Evolutionary conservation across 1,140 invertebrate genomes (phyloP), one percentile per base, ranked within the genome.

Genomic region (Pseudomyrmex dendroicus): DNA sequence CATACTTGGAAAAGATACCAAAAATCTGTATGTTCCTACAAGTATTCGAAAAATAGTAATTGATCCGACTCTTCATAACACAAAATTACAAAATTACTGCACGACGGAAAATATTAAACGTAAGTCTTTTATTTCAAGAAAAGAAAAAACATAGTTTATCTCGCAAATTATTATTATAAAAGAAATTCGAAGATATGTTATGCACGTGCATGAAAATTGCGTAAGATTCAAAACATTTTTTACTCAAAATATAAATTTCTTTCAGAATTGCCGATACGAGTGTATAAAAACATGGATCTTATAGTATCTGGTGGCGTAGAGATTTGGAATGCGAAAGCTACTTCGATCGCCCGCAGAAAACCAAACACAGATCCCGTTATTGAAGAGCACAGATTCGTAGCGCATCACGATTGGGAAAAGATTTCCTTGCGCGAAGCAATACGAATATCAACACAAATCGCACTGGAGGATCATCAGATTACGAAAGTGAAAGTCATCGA

Each of bases 1-100:
- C 83, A 96, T 99, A 66, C 90, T 99, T 1, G 95, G 96, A 46
- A 94, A 95, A 48, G 97, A 98, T 86, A 96, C 96, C 0, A 93
- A 97, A 73, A 95, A 96, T 15, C 95, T 99, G 0, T 96, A 96
- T 89, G 96, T 99, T 2, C 98, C 98, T 2, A 98, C 97, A 0
- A 96, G 97, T 85, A 97, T 99, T 44, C 95, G 96, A 74, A 97
- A 96, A 82, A 90, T 99, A 1, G 95, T 96, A 13, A 97, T 99
- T 62, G 96, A 99, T 91, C 96, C 97, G 0, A 94, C 95, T 7
- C 95, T 95, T 90, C 96, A 97, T 4, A 89, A 94, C 96, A 5
- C 90, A 25, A 3, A 25, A 25, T 25, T 25, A 25, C 89, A 94
- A 73, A 86, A 89, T 20, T 20, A 20, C 0, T 96, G 9, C 93